Conservation (phyloP, 2,888 invertebrate species). For the Mesochorus sp. region DNA sequence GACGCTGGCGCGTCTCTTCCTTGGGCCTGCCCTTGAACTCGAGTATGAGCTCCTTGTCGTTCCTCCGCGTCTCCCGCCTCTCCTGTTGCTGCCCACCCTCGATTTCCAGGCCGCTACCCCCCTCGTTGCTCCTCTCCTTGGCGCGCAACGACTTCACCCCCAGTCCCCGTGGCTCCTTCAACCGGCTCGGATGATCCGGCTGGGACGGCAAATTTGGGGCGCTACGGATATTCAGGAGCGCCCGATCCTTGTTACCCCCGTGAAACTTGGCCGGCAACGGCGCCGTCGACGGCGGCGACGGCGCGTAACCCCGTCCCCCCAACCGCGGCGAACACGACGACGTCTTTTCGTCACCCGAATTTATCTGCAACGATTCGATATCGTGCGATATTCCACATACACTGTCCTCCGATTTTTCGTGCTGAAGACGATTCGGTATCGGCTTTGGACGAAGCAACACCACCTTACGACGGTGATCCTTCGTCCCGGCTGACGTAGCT, state of each 20-base stretch:
- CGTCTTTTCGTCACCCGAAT: slow-evolving; percentile 78
- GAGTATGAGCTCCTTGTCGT: slow-evolving; percentile 84
- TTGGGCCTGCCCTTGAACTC: slow-evolving; percentile 89
- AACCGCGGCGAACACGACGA: slow-evolving; percentile 82
- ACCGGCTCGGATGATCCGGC: slow-evolving; percentile 85
- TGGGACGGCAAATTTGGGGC: slow-evolving; percentile 90
- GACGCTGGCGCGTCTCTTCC: slow-evolving; percentile 73
- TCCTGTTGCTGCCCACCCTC: slow-evolving; percentile 83
- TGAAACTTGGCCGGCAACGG: slow-evolving; percentile 92
- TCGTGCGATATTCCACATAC: slow-evolving; percentile 77
- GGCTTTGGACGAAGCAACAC: slow-evolving; percentile 84
- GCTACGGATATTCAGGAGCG: slow-evolving; percentile 88
- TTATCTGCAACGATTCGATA: slow-evolving; percentile 79
- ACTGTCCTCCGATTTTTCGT: slow-evolving; percentile 76
- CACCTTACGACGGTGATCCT: slow-evolving; percentile 82
- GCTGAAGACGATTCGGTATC: slow-evolving; percentile 83
- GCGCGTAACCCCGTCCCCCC: slow-evolving; percentile 88
- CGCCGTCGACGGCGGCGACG: slow-evolving; percentile 93
- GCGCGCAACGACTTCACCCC: slow-evolving; percentile 88
- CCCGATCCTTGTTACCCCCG: slow-evolving; percentile 84
- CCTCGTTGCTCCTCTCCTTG: slow-evolving; percentile 85
- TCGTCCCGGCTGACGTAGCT: slow-evolving; percentile 58
- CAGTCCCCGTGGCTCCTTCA: slow-evolving; percentile 91
- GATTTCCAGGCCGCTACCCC: slow-evolving; percentile 85
- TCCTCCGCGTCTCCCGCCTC: slow-evolving; percentile 84